phyloP scores from a whole-genome alignment of 2,113 vertebrate genomes.

The Paramisgurnus dabryanus region DNA sequence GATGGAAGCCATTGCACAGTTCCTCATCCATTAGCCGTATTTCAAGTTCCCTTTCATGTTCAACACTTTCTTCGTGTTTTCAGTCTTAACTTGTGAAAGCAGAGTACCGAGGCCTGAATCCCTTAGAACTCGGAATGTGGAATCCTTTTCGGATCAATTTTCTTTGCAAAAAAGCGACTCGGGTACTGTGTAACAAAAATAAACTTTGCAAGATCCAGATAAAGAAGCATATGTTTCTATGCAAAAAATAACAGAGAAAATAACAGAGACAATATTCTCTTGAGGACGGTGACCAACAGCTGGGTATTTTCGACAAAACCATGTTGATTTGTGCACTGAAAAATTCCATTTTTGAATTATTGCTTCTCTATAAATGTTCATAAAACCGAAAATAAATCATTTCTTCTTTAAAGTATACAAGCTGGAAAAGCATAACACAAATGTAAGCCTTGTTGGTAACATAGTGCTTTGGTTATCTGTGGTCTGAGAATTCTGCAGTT shows the following conservation, averaged over 20 bases:
- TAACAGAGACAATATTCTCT: slow-evolving; percentile 42
- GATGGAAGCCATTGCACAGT: slow-evolving; percentile 55
- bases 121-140: slow-evolving; percentile 56
- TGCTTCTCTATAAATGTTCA: slow-evolving; percentile 61
- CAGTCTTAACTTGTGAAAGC: slow-evolving; percentile 52
- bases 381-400: slow-evolving; percentile 59
- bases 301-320: neutral
- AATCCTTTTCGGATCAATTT: slow-evolving; percentile 42
- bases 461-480: slow-evolving; percentile 73
- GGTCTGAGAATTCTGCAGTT: slow-evolving; percentile 28
- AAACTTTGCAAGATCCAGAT: slow-evolving; percentile 62
- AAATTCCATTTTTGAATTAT: slow-evolving; percentile 53
- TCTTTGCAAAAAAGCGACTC: neutral
- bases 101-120: slow-evolving; percentile 58
- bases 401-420: slow-evolving; percentile 61
- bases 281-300: slow-evolving; percentile 61
- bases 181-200: slow-evolving; percentile 63
- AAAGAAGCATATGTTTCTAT: slow-evolving; percentile 58
- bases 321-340: slow-evolving; percentile 5
- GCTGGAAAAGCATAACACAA: slow-evolving; percentile 67
- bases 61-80: slow-evolving; percentile 46
- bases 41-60: slow-evolving; percentile 72
- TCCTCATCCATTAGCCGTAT: slow-evolving; percentile 62
- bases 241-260: slow-evolving; percentile 36
- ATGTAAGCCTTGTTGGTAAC: slow-evolving; percentile 63